Base-by-base conservation (phyloP, 2,113 vertebrate species). In the Cebus imitator region DNA sequence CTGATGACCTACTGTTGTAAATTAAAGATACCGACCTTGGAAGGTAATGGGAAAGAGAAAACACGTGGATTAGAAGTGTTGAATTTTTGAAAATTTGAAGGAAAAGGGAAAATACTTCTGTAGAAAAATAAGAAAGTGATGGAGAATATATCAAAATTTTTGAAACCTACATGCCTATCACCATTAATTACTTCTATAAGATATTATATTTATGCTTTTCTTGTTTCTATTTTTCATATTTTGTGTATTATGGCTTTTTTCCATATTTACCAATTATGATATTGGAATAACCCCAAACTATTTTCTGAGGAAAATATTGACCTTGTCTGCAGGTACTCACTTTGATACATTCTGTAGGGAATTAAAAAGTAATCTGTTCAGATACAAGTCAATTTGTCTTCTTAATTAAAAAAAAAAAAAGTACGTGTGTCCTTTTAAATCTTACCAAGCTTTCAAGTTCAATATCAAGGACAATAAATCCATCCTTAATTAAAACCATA, bases 281-380 rank as follows among this genome's bases (percentile, higher is more conserved):
- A 61, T 78, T 95, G 14, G 45, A 70, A 91, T 86, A 91, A 91
- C n/a, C 66, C 25, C 40, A 76, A 76, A 76, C 27, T 82, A 25
- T 94, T 94, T 91, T 85, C 87, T 87, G 79, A 86, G 82, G 87
- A 45, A 70, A 91, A 85, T 84, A 90, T 6, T 92, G 87, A 95
- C 32, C 61, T 95, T 97, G 52, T 93, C 48, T 93, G 27, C 37
- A 73, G 50, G 48, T 88, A 81, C 8, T 94, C 66, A 88, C n/a
- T 72, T 88, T 85, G 32, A 76, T 70, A 95, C 88, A 86, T 81
- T 95, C 40, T 93, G 32, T n/a, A 81, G 16, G 30, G 78, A 76
- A 88, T 91, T 97, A 91, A 87, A 91, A 95, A 82, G 43, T 81
- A 94, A 97, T 95, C 61, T 94, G 30, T 96, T 91, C 73, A 95